Base-by-base conservation (phyloP, 2,888 invertebrate genomes). In the Caradrina kadenii region DNA sequence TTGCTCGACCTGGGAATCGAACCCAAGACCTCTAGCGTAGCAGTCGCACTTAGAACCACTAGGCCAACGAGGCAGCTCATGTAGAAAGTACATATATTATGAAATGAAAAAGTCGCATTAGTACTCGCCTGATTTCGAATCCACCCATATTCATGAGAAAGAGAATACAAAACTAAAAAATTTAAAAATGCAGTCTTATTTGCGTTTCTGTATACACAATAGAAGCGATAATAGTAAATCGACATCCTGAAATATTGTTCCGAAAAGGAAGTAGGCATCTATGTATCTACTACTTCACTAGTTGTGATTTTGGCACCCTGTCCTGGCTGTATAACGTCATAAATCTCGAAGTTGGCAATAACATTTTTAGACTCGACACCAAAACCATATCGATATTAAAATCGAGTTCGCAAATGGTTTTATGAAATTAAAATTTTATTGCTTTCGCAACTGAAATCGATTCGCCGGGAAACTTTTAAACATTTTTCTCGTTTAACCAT, bases 271-370 rank as follows among this genome's bases (percentile, higher is more conserved):
- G 45, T 59, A 17, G 35, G 21, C 53, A 66, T 53, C 59, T 62
- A 71, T 59, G 48, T 63, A 66, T 6, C 55, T 63, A 56, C 31
- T 53, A 49, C 54, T 70, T 58, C 54, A 66, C 59, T 66, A 67
- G 60, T 69, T 72, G 66, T 66, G 64, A 80, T 73, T 72, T 76
- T 83, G 83, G 83, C 85, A 84, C 83, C 53, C 69, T 50, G 56
- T 70, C 26, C 77, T 70, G 82, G 80, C 73, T 71, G 62, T 53
- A 48, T 56, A 73, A 49, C 50, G 31, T 35, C 59, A 84, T 83
- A 84, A 82, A 83, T 83, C 72, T 65, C 49, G n/a, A 72, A 72
- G 62, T 82, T 65, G 63, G 80, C 80, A 69, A 71, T 71, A 74
- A 74, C 73, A 84, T 80, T 63, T 83, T 60, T 48, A 70, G 45